A percentile compares a stretch with the other conserved stretches of the same genome.
These are phyloP conservation scores for Dysdera silvatica DNA, from an alignment of 1,140 invertebrate genomes.

Conservation along the genomic window DNA sequence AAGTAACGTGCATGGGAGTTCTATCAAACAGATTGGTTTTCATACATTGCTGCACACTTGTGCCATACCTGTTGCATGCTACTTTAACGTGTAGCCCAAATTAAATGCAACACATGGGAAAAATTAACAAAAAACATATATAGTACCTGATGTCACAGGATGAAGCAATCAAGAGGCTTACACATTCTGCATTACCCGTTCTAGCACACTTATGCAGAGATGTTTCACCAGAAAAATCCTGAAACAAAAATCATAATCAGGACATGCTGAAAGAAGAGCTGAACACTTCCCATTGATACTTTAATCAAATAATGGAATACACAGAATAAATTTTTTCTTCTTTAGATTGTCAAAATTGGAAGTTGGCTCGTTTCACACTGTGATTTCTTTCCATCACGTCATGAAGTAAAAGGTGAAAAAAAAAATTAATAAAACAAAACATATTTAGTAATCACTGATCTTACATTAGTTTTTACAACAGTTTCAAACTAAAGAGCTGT, in stretches of 20 bases:
- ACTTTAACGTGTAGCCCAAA: not conserved
- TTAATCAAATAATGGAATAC: too few species aligned
- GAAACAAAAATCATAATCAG: slow-evolving; percentile 4
- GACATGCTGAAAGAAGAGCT: not conserved
- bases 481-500: too few species aligned
- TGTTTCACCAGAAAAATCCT: slow-evolving; percentile 17
- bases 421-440: too few species aligned
- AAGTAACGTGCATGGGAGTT: not conserved
- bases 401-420: too few species aligned
- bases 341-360: too few species aligned
- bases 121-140: not conserved
- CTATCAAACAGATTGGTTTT: not conserved
- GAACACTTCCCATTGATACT: too few species aligned
- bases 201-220: slow-evolving; percentile 22
- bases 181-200: slow-evolving; percentile 19
- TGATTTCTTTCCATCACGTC: too few species aligned
- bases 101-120: not conserved
- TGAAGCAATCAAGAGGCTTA: not conserved
- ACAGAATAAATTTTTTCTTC: too few species aligned
- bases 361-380: too few species aligned
- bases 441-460: too few species aligned
- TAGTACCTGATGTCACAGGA: slow-evolving; percentile 12
- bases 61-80: not conserved
- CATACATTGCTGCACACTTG: not conserved
- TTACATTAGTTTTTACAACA: too few species aligned